These are phyloP conservation scores for Novumbra hubbsi DNA, from an alignment of 2,797 vertebrate genomes.

Conservation along the genomic window DNA sequence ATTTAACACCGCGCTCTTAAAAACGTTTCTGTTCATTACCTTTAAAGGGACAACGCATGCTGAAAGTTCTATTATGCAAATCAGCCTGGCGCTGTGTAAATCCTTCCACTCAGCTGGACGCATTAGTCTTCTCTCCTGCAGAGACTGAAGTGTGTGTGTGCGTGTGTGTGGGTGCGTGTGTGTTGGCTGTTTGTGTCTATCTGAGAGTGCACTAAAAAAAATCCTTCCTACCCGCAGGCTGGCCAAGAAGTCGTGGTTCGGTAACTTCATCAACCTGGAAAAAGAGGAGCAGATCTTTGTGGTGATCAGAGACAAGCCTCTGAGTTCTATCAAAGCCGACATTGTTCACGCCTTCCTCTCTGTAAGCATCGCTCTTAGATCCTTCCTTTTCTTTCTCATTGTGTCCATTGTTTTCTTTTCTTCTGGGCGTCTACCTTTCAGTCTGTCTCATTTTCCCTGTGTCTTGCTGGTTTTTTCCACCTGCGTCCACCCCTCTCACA, in stretches of 20 bases:
- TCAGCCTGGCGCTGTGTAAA: not conserved
- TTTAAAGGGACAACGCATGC: not conserved
- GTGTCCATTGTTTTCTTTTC: not conserved
- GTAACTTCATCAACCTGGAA: conserved; percentile 97
- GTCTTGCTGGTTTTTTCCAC: not conserved
- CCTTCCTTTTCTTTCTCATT: not conserved
- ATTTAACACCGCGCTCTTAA: not conserved
- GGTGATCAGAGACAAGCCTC: conserved; percentile 95
- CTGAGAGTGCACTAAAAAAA: not conserved
- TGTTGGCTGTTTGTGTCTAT: not conserved
- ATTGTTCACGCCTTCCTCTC: conserved; percentile 98
- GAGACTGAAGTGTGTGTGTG: not conserved
- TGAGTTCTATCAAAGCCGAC: conserved; percentile 98
- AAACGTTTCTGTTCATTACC: not conserved
- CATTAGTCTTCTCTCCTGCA: not conserved
- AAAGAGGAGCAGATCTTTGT: conserved; percentile 99
- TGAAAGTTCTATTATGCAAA: not conserved
- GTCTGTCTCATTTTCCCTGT: not conserved
- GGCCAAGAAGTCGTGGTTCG: conserved; percentile 99
- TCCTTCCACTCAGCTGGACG: not conserved
- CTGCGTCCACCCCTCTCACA: not conserved
- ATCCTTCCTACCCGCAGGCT: conserved; percentile 69
- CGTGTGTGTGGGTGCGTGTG: not conserved
- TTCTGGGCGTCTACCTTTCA: conserved; percentile 25
- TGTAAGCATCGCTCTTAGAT: conserved; percentile 66